Conservation (phyloP, 2,797 vertebrate species). For the Tangara arthus region DNA sequence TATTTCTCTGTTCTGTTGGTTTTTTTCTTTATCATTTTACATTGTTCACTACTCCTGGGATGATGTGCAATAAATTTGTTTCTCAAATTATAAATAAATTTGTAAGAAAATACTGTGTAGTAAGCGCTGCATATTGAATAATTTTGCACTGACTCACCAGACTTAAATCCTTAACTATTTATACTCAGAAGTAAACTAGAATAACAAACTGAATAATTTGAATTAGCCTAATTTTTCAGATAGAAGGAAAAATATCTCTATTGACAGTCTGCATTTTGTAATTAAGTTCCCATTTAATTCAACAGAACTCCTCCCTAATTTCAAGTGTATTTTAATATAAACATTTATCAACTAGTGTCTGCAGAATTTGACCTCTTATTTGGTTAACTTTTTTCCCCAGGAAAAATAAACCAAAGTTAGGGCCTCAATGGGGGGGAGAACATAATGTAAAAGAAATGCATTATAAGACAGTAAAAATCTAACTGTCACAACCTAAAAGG, state of each 20-base stretch:
- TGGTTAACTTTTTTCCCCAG: neutral
- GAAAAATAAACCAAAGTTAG: neutral
- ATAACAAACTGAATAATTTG: neutral
- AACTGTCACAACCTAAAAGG: neutral
- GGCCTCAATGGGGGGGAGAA: rapidly evolving
- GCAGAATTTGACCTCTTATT: neutral
- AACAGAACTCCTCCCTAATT: neutral
- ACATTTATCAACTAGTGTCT: neutral
- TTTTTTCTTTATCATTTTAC: neutral
- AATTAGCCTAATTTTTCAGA: neutral
- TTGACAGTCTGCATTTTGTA: neutral
- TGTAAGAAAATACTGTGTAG: neutral
- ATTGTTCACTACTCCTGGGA: neutral
- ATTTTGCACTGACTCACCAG: neutral
- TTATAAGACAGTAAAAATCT: neutral
- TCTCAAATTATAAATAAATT: neutral
- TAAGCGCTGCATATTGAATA: neutral
- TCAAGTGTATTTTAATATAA: neutral
- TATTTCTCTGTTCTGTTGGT: neutral
- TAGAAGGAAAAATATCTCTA: neutral
- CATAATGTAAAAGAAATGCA: neutral
- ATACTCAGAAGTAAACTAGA: neutral
- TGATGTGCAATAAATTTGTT: neutral
- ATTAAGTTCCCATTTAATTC: neutral
- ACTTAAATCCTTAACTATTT: neutral